Evolutionary conservation across 2,888 invertebrate species (phyloP).

Genomic region (Dinocampus coccinellae): DNA sequence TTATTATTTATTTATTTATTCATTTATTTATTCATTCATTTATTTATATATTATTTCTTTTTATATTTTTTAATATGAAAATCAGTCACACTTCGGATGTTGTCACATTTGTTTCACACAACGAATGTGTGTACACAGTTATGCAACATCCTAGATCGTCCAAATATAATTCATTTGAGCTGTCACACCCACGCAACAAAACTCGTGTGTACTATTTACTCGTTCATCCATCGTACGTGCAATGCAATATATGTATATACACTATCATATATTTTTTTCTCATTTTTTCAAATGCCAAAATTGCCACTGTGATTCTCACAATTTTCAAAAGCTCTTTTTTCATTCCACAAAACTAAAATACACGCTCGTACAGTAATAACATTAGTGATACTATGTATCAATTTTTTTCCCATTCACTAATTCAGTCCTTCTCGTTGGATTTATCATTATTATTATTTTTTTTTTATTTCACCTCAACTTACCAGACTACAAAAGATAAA

Average conservation of each 20-base stretch:
- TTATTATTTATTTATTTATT: neutral
- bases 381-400: no score
- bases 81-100: conserved; percentile 31
- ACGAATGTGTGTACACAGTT: conserved; percentile 20
- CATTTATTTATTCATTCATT: neutral
- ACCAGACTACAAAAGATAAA: neutral
- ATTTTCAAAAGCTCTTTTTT: conserved; percentile 9
- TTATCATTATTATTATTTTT: no score
- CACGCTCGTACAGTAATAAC: neutral
- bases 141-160: conserved; percentile 32
- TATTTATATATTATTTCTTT: conserved; percentile 4
- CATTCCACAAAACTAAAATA: neutral
- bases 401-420: no score
- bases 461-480: neutral
- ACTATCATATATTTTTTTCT: neutral
- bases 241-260: neutral
- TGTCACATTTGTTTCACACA: conserved; percentile 20
- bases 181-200: conserved; percentile 29
- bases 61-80: conserved; percentile 2
- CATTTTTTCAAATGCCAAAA: no score
- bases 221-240: conserved; percentile 5
- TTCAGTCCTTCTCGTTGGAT: no score
- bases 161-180: conserved; percentile 32
- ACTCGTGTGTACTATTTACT: conserved; percentile 14
- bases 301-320: conserved; percentile 1